A percentile compares a stretch with the other conserved stretches of the same genome.
phyloP scores from a whole-genome alignment of 1,140 invertebrate genomes.

The Anoplophora glabripennis region DNA sequence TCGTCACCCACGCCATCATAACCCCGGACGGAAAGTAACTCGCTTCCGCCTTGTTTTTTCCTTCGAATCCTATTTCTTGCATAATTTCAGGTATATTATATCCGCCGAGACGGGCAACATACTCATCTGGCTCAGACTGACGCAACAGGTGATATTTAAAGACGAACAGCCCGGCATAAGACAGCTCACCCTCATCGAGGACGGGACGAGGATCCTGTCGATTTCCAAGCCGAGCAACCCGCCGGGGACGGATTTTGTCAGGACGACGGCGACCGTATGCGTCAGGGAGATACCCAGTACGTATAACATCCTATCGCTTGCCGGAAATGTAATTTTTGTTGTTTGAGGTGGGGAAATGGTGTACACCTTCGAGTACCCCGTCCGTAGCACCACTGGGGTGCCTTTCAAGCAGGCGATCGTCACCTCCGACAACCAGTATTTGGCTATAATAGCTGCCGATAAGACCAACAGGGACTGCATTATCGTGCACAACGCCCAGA shows the following conservation, averaged over 20 bases:
- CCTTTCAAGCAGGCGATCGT: slow-evolving; percentile 71
- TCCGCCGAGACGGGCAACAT: slow-evolving; percentile 91
- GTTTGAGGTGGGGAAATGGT: slow-evolving; percentile 67
- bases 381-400: slow-evolving; percentile 63
- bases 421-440: slow-evolving; percentile 74
- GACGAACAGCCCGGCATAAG: slow-evolving; percentile 81
- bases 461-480: slow-evolving; percentile 81
- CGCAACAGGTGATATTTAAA: slow-evolving; percentile 79
- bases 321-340: neutral
- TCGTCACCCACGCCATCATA: slow-evolving; percentile 89
- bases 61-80: neutral
- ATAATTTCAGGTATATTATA: slow-evolving; percentile 64
- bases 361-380: slow-evolving; percentile 77
- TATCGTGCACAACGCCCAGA: slow-evolving; percentile 79
- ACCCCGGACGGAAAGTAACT: slow-evolving; percentile 78
- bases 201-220: slow-evolving; percentile 79
- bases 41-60: slow-evolving; percentile 17
- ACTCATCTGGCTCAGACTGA: slow-evolving; percentile 86
- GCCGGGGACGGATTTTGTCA: slow-evolving; percentile 57
- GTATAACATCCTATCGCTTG: neutral
- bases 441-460: slow-evolving; percentile 77
- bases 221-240: slow-evolving; percentile 69
- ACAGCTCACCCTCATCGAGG: slow-evolving; percentile 81
- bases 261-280: slow-evolving; percentile 63
- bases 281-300: slow-evolving; percentile 70